Evolutionary conservation across 2,113 vertebrate genomes (phyloP), one percentile per base, ranked within the genome.

Genomic region (Cryptomyrus ogoouensis): DNA sequence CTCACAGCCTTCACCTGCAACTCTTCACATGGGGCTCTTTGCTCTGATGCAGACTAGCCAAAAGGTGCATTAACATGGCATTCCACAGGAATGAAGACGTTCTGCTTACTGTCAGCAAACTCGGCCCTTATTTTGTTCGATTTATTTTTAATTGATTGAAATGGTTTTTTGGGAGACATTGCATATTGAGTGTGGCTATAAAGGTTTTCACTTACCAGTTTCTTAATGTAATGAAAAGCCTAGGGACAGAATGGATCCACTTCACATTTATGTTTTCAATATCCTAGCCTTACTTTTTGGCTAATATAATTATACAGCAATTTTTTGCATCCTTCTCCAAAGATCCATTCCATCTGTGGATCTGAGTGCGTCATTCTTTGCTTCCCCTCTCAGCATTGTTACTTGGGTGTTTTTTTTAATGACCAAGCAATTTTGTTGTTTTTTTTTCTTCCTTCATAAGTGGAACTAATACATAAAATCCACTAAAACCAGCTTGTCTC

Each of bases 81-180:
- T 83, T 83, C 2, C 6, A 42, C 80, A 47, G 83, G 5, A 49
- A 47, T 85, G 9, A 47, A 49, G 44, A 47, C 0, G 17, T 49
- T 19, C 49, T 39, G n/a, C 49, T 53, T 21, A 15, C 10, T 87
- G 85, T 87, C 49, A 27, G 15, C 50, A 0, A 10, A 53, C 85
- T 85, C 10, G 3, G 85, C 50, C n/a, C 49, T 87, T 39, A 52
- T 87, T 27, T 87, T 53, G 17, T 42, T 27, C 2, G 2, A 27
- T 50, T 87, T 53, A 56, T 87, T 87, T 52, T 87, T 87, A 56
- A 53, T 87, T 86, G 10, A 47, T 46, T 86, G 19, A 50, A 87
- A 87, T 53, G 46, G 85, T 31, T 52, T 87, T 49, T 53, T 53
- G 24, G 47, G 85, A 87, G 50, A 31, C 85, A 49, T 49, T 52